Conservation (phyloP, 1,140 invertebrate species). For the Eulimnadia texana region DNA sequence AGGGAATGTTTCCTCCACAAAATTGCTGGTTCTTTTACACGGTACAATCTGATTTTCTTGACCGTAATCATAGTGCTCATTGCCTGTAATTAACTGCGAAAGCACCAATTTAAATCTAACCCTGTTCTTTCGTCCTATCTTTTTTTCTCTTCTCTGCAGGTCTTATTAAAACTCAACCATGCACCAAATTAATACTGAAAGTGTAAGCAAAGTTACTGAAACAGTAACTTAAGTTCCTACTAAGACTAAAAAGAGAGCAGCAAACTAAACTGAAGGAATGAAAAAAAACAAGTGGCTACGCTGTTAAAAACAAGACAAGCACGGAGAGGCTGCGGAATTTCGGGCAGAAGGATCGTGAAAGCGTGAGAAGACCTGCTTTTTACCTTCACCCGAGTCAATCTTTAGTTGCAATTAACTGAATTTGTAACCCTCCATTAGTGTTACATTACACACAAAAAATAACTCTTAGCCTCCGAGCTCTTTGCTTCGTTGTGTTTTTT, state of each 20-base stretch:
- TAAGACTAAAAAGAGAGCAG: background rate
- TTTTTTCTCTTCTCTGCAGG: background rate
- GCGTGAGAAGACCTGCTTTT: background rate
- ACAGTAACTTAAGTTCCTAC: too few species aligned
- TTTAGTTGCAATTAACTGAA: background rate
- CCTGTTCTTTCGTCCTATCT: too few species aligned
- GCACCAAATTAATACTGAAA: too few species aligned
- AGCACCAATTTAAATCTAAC: background rate
- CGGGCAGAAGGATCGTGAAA: background rate
- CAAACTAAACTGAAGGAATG: too few species aligned
- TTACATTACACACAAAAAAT: too few species aligned
- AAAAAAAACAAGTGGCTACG: too few species aligned
- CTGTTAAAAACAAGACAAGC: too few species aligned
- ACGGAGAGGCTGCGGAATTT: too few species aligned
- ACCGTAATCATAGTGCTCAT: background rate
- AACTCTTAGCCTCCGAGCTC: too few species aligned
- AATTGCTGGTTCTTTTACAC: background rate
- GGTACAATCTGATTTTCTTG: background rate
- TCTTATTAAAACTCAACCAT: too few species aligned
- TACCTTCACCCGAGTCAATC: background rate
- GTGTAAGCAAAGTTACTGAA: too few species aligned
- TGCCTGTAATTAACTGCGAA: background rate
- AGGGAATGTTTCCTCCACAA: background rate
- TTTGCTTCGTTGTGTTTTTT: too few species aligned
- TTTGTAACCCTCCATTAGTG: background rate